Evolutionary conservation across 2,113 vertebrate genomes (phyloP).

Genomic region (Charina bottae): DNA sequence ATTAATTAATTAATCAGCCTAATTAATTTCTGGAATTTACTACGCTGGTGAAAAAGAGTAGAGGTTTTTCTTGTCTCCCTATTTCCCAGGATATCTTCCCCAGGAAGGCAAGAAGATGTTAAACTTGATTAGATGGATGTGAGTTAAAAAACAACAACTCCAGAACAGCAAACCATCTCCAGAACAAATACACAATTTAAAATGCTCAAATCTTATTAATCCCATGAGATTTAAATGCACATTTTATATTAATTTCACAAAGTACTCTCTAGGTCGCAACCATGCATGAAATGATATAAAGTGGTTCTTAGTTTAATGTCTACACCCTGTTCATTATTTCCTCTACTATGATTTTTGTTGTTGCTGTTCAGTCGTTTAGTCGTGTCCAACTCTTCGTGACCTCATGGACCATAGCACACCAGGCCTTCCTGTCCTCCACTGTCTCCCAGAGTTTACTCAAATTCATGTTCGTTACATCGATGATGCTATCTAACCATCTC

Average conservation of each 20-base stretch:
- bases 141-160: too few relatives aligned
- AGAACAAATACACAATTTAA: not conserved
- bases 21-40: not conserved
- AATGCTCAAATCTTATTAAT: not conserved
- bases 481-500: too few relatives aligned
- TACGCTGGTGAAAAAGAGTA: not conserved
- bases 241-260: not conserved
- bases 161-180: too few relatives aligned
- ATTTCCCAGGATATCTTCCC: not conserved
- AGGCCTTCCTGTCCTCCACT: too few relatives aligned
- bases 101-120: not conserved
- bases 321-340: not conserved
- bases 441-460: too few relatives aligned
- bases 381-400: too few relatives aligned
- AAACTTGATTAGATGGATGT: not conserved
- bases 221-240: not conserved
- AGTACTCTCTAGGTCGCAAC: not conserved
- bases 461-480: too few relatives aligned
- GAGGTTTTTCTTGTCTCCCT: not conserved
- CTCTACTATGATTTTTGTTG: not conserved
- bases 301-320: not conserved
- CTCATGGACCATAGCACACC: too few relatives aligned
- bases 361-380: too few relatives aligned
- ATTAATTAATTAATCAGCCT: not conserved
- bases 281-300: not conserved